These are phyloP conservation scores for Isaurus tuberculatus DNA, from an alignment of 92 coral and sea anemone genomes.

Conservation along the genomic window DNA sequence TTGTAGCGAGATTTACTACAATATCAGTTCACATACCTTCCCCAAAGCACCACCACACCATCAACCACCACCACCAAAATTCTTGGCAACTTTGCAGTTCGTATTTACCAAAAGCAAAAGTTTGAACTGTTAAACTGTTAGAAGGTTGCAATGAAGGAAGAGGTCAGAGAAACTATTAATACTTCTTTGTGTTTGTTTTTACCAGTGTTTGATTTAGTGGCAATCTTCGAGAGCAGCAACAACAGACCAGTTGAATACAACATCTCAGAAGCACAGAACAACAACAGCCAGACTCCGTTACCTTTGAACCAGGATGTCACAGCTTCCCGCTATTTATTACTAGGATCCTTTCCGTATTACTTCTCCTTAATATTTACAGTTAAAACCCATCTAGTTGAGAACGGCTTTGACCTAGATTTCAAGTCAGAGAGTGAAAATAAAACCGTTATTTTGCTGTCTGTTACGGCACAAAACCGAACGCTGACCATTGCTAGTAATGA, in stretches of 20 bases:
- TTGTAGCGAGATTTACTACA: too few relatives aligned
- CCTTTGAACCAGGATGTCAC: conserved; percentile 4
- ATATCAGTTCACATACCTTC: too few relatives aligned
- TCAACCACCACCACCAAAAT: too few relatives aligned
- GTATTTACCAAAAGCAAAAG: too few relatives aligned
- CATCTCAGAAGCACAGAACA: conserved; percentile 19
- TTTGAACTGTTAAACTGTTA: too few relatives aligned
- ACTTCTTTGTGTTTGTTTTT: neutral
- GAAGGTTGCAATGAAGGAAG: too few relatives aligned
- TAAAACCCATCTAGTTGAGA: conserved; percentile 2
- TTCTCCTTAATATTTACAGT: conserved; percentile 40
- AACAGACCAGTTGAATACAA: conserved; percentile 38
- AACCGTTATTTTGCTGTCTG: conserved; percentile 13
- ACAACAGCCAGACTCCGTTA: neutral
- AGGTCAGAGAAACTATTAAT: neutral
- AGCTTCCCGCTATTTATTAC: conserved; percentile 44
- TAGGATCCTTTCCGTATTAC: conserved; percentile 38
- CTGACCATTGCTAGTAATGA: neutral
- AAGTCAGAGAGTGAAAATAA: conserved; percentile 25
- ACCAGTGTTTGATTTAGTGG: conserved; percentile 43
- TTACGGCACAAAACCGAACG: conserved; percentile 18
- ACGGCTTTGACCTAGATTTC: conserved; percentile 44
- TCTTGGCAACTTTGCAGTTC: too few relatives aligned
- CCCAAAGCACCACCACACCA: too few relatives aligned
- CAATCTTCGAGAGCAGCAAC: conserved; percentile 47